Conservation (phyloP, 2,888 invertebrate species). For the Brachypalpus laphriformis region DNA sequence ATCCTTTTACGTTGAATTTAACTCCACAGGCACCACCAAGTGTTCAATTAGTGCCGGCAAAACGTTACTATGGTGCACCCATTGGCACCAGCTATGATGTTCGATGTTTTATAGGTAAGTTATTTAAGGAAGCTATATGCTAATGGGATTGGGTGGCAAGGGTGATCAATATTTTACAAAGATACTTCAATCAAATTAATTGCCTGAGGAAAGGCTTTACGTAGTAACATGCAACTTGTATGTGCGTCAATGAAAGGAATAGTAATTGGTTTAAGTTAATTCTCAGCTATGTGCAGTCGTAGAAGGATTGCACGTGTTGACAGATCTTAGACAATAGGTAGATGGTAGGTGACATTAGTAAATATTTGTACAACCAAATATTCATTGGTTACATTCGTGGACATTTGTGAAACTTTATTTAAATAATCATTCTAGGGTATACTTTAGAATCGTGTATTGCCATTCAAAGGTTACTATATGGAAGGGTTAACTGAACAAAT, state of each 20-base stretch:
- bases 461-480: no score
- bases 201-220: background rate
- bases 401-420: no score
- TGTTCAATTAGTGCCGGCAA: constrained; percentile 94
- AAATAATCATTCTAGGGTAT: no score
- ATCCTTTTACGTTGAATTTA: constrained; percentile 91
- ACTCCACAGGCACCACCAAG: constrained; percentile 94
- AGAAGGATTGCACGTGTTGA: background rate
- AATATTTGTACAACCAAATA: no score
- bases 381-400: no score
- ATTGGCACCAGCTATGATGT: constrained; percentile 96
- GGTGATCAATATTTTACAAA: background rate
- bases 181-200: constrained; percentile 14
- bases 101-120: constrained; percentile 92
- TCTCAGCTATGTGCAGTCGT: background rate
- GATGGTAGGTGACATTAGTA: background rate
- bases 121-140: background rate
- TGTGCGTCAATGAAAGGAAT: background rate
- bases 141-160: background rate
- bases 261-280: background rate
- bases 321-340: background rate
- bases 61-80: constrained; percentile 94
- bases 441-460: no score
- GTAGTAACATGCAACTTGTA: background rate
- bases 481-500: no score